Base-by-base conservation (phyloP, 2,797 vertebrate species). In the Chrysocyon brachyurus region DNA sequence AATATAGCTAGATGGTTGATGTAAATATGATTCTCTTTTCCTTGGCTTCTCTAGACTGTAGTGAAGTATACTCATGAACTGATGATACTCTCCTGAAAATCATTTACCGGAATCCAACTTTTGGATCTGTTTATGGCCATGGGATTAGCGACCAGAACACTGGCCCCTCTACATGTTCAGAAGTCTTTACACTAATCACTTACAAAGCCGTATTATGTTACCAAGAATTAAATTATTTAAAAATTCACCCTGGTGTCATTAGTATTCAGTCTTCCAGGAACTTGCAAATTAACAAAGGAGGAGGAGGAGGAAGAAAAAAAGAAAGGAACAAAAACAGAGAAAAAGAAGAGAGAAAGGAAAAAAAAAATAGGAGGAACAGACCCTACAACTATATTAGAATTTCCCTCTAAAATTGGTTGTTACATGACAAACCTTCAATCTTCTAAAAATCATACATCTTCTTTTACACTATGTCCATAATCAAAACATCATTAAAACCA, bases 401-500 rank as follows among this genome's bases (percentile, higher is more conserved):
- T 88, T 85, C 87, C 68, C 59, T 91, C 40, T 52, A n/a, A 91
- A 79, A 90, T 36, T 90, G 84, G 63, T 78, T 54, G 52, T 90
- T 91, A 87, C 49, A 61, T 57, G 93, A 78, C 63, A 77, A 78
- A n/a, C 33, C 17, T 26, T 89, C 0, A 7, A 17, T 49, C 83
- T 70, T 82, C 83, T 79, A 86, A 88, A 97, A 90, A 72, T 87
- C 4, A 0, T 36, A 75, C 46, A 95, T 96, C 89, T 96, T 94
- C 77, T 86, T 52, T 79, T 82, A 85, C 21, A 78, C 57, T 40
- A 19, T 91, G 83, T 94, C 82, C 46, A 17, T 52, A 83, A 73
- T 94, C 77, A 75, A 91, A 98, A 77, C 46, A 79, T 90, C 49
- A 94, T 87, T 92, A 93, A 96, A 94, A 54, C 36, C 72, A 77